These are phyloP conservation scores for Drosophila mettleri DNA, from an alignment of 2,888 invertebrate species.

Conservation along the genomic window DNA sequence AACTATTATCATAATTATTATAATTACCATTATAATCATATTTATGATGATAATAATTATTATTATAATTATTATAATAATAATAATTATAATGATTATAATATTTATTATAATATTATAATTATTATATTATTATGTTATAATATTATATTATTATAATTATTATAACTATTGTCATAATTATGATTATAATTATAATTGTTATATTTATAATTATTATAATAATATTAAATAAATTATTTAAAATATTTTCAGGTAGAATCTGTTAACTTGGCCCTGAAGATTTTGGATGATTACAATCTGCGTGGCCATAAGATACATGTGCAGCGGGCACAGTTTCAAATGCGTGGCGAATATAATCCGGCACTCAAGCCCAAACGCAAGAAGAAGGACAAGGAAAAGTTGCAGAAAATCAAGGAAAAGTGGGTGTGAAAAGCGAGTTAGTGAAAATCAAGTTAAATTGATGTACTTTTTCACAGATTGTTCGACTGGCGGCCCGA, in stretches of 20 bases:
- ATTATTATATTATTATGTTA: too few relatives aligned
- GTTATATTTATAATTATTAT: too few relatives aligned
- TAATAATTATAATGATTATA: too few relatives aligned
- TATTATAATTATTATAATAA: too few relatives aligned
- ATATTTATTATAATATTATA: too few relatives aligned
- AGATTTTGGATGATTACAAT: conserved; percentile 94
- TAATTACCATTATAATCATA: too few relatives aligned
- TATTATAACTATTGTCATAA: too few relatives aligned
- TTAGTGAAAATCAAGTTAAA: fast-evolving
- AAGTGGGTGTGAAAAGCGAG: conserved; percentile 86
- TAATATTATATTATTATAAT: too few relatives aligned
- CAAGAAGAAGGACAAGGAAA: conserved; percentile 95
- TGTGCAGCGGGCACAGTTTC: conserved; percentile 97
- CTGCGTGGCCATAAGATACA: conserved; percentile 92
- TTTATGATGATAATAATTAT: too few relatives aligned
- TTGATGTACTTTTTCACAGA: conserved; percentile 83
- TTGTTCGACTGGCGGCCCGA: conserved; percentile 99
- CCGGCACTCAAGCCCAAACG: conserved; percentile 96
- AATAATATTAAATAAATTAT: not conserved
- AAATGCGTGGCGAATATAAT: conserved; percentile 97
- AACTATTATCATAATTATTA: too few relatives aligned
- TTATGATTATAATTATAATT: too few relatives aligned
- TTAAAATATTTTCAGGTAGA: conserved; percentile 88
- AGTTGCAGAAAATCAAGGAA: conserved; percentile 95
- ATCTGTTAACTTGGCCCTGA: conserved; percentile 96